Evolutionary conservation across 1,140 invertebrate genomes (phyloP).

Genomic region (Hyphantria cunea): DNA sequence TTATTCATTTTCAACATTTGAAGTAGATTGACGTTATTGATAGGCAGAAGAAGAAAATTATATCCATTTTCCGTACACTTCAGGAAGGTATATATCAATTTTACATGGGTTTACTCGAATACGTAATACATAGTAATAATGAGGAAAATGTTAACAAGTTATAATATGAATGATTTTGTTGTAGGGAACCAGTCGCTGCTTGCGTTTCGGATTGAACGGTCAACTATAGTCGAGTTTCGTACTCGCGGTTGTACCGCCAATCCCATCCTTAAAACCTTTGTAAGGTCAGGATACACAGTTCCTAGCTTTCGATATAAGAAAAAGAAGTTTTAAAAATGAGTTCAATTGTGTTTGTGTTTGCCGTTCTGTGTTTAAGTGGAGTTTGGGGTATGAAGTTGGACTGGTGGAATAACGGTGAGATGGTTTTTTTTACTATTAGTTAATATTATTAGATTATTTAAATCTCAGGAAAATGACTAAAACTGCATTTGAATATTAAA

Average conservation of each 20-base stretch:
- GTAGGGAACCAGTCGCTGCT: not conserved
- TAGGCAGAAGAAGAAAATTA: too few species aligned
- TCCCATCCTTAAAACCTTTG: constrained; percentile 19
- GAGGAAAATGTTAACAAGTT: constrained; percentile 4
- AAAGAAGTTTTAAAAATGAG: constrained; percentile 4
- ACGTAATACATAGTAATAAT: not conserved
- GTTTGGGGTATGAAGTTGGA: not conserved
- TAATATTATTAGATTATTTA: too few species aligned
- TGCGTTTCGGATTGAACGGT: constrained; percentile 20
- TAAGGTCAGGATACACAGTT: constrained; percentile 24
- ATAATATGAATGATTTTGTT: not conserved
- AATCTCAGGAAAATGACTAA: too few species aligned
- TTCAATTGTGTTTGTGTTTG: not conserved
- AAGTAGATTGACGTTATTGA: too few species aligned
- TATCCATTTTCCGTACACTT: too few species aligned
- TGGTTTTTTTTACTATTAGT: not conserved
- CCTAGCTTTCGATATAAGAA: not conserved
- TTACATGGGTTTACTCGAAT: too few species aligned
- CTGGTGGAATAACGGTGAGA: not conserved
- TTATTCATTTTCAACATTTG: too few species aligned
- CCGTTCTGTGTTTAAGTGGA: constrained; percentile 1
- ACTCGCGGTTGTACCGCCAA: constrained; percentile 19
- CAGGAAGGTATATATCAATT: too few species aligned
- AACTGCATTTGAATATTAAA: too few species aligned
- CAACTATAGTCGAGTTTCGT: constrained; percentile 4